phyloP scores from a whole-genome alignment of 2,888 invertebrate genomes.

The Synergus itoensis region DNA sequence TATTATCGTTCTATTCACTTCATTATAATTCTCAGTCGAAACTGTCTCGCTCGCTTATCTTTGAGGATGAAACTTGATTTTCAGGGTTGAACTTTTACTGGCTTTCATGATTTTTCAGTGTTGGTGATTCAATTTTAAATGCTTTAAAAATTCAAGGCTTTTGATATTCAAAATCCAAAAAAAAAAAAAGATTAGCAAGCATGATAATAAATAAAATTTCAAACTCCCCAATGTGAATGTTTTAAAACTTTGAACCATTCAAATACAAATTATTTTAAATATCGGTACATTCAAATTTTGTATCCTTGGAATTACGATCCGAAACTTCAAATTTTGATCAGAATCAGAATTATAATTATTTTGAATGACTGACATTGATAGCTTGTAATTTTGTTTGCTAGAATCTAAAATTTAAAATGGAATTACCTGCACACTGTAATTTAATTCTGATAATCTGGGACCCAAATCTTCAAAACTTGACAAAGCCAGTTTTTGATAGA shows the following conservation, averaged over 20 bases:
- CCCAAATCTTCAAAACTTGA: neutral
- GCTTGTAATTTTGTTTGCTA: neutral
- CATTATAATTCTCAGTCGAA: constrained; percentile 23
- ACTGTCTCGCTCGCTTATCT: constrained; percentile 39
- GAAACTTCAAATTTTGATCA: too few relatives aligned
- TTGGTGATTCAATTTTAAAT: constrained; percentile 2
- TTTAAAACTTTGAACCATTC: neutral
- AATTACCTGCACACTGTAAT: neutral
- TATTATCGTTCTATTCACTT: constrained; percentile 20
- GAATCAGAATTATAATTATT: too few relatives aligned
- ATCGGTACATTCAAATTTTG: too few relatives aligned
- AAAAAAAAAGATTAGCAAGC: neutral
- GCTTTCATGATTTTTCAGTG: neutral
- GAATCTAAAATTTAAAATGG: neutral
- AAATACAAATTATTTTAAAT: neutral
- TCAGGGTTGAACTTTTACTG: neutral
- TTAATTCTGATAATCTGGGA: too few relatives aligned
- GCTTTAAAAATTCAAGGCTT: neutral
- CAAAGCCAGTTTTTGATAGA: neutral
- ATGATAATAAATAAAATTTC: neutral
- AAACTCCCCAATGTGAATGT: neutral
- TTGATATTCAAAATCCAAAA: neutral
- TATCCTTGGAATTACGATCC: too few relatives aligned
- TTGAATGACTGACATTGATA: neutral
- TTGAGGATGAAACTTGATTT: neutral